A percentile compares a stretch with the other conserved stretches of the same genome.
Conservation (phyloP, 2,888 invertebrate species). For the Oxyteleia sp. region DNA sequence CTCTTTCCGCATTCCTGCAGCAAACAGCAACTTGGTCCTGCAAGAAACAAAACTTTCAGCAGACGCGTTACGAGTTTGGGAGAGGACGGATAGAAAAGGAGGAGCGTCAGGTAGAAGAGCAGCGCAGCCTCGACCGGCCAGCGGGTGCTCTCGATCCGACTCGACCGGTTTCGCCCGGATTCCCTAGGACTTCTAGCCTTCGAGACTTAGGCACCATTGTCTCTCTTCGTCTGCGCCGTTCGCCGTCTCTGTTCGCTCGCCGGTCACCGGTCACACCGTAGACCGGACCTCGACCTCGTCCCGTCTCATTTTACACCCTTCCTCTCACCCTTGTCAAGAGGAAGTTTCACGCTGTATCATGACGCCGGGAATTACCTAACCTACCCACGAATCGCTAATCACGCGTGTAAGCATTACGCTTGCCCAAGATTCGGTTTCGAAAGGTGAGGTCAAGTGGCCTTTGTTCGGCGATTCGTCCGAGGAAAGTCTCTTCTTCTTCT, state of each 20-base stretch:
- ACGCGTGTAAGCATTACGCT: constrained; percentile 62
- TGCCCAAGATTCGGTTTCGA: constrained; percentile 53
- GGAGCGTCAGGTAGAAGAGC: constrained; percentile 72
- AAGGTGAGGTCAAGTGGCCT: constrained; percentile 59
- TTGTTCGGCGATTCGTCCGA: not conserved
- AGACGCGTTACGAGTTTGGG: constrained; percentile 30
- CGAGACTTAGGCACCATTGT: constrained; percentile 76
- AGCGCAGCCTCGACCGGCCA: constrained; percentile 74
- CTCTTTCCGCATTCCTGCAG: too few relatives aligned
- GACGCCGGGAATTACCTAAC: constrained; percentile 73
- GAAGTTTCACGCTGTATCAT: constrained; percentile 80
- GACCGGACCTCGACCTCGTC: constrained; percentile 74
- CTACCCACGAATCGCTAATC: constrained; percentile 78
- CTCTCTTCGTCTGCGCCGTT: constrained; percentile 32
- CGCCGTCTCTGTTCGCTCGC: constrained; percentile 47
- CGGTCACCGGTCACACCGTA: constrained; percentile 67
- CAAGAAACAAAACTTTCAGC: constrained; percentile 1
- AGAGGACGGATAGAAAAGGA: constrained; percentile 63
- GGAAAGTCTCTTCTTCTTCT: constrained; percentile 30
- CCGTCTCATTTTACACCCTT: constrained; percentile 69
- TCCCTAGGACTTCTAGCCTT: constrained; percentile 87
- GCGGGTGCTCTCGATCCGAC: constrained; percentile 85
- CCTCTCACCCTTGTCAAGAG: constrained; percentile 76
- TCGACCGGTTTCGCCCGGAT: constrained; percentile 86
- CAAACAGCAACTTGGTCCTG: not conserved